These are phyloP conservation scores for Typhlichthys eigenmanni DNA, from an alignment of 2,797 vertebrate genomes.

Conservation along the genomic window DNA sequence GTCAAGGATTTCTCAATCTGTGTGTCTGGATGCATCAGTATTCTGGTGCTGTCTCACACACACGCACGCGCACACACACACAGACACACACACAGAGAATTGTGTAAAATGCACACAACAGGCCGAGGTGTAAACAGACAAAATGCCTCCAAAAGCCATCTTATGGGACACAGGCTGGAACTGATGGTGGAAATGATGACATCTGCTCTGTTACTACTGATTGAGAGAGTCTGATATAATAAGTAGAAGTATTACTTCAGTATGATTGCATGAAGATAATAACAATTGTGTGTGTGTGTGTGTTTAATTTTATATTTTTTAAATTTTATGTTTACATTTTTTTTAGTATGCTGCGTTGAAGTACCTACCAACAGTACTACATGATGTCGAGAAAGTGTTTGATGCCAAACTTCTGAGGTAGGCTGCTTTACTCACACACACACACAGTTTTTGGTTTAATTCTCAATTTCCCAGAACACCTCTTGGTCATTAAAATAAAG, in stretches of 20 bases:
- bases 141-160: not conserved
- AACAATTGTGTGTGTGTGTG: conserved; percentile 24
- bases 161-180: not conserved
- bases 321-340: conserved; percentile 26
- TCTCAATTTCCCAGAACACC: conserved; percentile 32
- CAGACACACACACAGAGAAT: conserved; percentile 1
- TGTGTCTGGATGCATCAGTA: conserved; percentile 21
- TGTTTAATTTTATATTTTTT: conserved; percentile 28
- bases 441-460: conserved; percentile 20
- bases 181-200: not conserved
- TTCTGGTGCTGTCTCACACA: conserved; percentile 19
- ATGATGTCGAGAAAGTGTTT: conserved; percentile 95
- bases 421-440: conserved; percentile 20
- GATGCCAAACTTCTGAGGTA: conserved; percentile 94
- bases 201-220: not conserved
- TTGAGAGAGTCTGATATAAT: conserved; percentile 7
- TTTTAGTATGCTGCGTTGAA: conserved; percentile 94
- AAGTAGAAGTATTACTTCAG: conserved; percentile 9
- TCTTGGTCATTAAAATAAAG: conserved; percentile 9
- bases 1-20: conserved; percentile 1
- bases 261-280: conserved; percentile 15
- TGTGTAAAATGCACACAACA: conserved; percentile 5
- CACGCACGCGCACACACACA: conserved; percentile 4
- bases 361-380: conserved; percentile 93
- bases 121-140: conserved; percentile 9